Evolutionary conservation across 2,888 invertebrate species (phyloP).

Genomic region (Maniola hyperantus): DNA sequence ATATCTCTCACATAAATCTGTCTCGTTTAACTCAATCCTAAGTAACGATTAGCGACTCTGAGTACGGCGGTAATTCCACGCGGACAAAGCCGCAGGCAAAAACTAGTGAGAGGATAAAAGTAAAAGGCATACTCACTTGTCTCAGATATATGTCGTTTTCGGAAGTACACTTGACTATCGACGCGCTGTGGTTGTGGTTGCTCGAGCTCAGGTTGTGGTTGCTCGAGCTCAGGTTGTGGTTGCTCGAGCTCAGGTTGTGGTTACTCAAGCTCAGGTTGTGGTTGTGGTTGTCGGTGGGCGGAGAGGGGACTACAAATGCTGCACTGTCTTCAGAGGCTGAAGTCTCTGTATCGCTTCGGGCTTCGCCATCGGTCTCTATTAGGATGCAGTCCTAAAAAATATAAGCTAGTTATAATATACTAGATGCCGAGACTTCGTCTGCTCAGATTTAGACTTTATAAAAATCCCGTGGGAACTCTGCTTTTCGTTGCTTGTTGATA

Average conservation of each 20-base stretch:
- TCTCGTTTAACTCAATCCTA: too few species aligned
- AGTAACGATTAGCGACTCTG: too few species aligned
- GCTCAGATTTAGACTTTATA: too few species aligned
- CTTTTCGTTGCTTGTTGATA: too few species aligned
- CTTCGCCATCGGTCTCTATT: conserved; percentile 50
- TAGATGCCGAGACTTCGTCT: too few species aligned
- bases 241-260: conserved; percentile 16
- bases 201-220: conserved; percentile 13
- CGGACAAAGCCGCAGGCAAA: too few species aligned
- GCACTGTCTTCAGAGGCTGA: conserved; percentile 53
- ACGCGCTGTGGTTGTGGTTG: conserved; percentile 2
- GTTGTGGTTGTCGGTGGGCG: conserved; percentile 30
- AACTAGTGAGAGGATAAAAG: background rate
- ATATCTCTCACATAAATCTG: too few species aligned
- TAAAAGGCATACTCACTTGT: conserved; percentile 32
- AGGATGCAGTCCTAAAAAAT: conserved; percentile 57
- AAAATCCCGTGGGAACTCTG: too few species aligned
- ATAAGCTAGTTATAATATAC: background rate
- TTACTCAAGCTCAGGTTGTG: conserved; percentile 15
- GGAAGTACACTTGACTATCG: conserved; percentile 61
- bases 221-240: conserved; percentile 16
- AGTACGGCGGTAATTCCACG: too few species aligned
- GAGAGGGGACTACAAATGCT: conserved; percentile 51
- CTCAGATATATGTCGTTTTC: conserved; percentile 62
- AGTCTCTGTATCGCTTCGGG: conserved; percentile 54